Evolutionary conservation across 2,888 invertebrate species (phyloP).

Genomic region (Drosophila histrio): DNA sequence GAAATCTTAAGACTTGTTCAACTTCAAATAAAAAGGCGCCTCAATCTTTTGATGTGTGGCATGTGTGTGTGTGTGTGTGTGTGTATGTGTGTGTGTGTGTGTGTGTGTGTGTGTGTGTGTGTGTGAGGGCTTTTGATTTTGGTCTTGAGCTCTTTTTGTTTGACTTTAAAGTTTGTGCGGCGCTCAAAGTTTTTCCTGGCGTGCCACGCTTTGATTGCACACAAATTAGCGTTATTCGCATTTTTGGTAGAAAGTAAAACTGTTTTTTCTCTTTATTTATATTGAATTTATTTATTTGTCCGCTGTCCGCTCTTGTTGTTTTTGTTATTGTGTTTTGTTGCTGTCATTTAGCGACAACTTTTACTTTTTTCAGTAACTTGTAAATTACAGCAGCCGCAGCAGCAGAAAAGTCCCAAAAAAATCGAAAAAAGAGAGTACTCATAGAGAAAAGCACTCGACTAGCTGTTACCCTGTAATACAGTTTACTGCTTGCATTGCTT

Average conservation of each 20-base stretch:
- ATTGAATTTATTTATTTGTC: slow-evolving; percentile 70
- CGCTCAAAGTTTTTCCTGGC: slow-evolving; percentile 63
- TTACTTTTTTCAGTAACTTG: slow-evolving; percentile 74
- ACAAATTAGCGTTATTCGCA: slow-evolving; percentile 77
- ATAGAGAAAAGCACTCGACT: background rate
- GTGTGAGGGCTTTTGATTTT: slow-evolving; percentile 45
- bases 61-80: background rate
- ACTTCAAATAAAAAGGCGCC: slow-evolving; percentile 17
- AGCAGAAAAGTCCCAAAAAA: slow-evolving; percentile 37
- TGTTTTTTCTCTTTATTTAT: slow-evolving; percentile 42
- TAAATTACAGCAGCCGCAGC: slow-evolving; percentile 47
- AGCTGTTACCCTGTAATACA: slow-evolving; percentile 1
- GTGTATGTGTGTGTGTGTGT: slow-evolving; percentile 1
- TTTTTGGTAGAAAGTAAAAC: slow-evolving; percentile 79
- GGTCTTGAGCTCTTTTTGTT: slow-evolving; percentile 41
- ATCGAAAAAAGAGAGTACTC: background rate
- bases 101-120: slow-evolving; percentile 1
- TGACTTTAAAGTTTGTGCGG: slow-evolving; percentile 45
- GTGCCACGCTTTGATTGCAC: slow-evolving; percentile 66
- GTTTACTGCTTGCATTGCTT: background rate
- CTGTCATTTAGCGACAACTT: slow-evolving; percentile 61
- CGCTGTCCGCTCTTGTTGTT: slow-evolving; percentile 7
- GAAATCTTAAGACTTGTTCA: slow-evolving; percentile 25
- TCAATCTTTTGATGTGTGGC: slow-evolving; percentile 60
- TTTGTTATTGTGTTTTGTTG: background rate